A percentile compares a stretch with the other conserved stretches of the same genome.
These are phyloP conservation scores for Drosophila tropicalis DNA, from an alignment of 1,140 invertebrate species.

Conservation along the genomic window DNA sequence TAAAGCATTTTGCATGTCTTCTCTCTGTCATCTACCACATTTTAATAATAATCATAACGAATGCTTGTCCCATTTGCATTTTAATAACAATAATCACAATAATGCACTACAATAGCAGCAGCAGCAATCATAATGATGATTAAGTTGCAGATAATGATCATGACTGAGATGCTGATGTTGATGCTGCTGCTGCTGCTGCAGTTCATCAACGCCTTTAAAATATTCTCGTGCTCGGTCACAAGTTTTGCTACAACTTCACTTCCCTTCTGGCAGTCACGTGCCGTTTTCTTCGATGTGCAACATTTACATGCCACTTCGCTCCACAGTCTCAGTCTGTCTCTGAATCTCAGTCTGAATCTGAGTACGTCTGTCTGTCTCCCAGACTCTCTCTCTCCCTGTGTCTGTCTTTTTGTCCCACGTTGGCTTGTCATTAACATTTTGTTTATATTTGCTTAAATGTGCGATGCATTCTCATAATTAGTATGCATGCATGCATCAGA, in stretches of 20 bases:
- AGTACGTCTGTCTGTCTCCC: not conserved
- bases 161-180: not conserved
- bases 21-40: constrained; percentile 42
- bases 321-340: not conserved
- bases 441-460: constrained; percentile 68
- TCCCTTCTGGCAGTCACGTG: constrained; percentile 39
- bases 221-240: constrained; percentile 13
- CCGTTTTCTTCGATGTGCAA: constrained; percentile 37
- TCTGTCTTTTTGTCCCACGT: constrained; percentile 24
- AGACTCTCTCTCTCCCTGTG: not conserved
- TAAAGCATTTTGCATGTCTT: constrained; percentile 69
- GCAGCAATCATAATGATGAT: constrained; percentile 45
- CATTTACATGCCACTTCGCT: constrained; percentile 30
- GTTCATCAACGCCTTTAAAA: constrained; percentile 40
- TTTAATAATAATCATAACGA: constrained; percentile 54
- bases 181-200: constrained; percentile 18
- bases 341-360: not conserved
- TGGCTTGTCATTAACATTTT: constrained; percentile 62
- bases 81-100: constrained; percentile 79
- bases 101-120: constrained; percentile 49
- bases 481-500: constrained; percentile 47
- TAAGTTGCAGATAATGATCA: constrained; percentile 2
- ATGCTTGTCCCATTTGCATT: constrained; percentile 72
- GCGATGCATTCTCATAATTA: constrained; percentile 61
- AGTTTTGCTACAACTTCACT: constrained; percentile 5